Conservation (phyloP, 2,888 invertebrate species). For the Gasteruption jaculator region DNA sequence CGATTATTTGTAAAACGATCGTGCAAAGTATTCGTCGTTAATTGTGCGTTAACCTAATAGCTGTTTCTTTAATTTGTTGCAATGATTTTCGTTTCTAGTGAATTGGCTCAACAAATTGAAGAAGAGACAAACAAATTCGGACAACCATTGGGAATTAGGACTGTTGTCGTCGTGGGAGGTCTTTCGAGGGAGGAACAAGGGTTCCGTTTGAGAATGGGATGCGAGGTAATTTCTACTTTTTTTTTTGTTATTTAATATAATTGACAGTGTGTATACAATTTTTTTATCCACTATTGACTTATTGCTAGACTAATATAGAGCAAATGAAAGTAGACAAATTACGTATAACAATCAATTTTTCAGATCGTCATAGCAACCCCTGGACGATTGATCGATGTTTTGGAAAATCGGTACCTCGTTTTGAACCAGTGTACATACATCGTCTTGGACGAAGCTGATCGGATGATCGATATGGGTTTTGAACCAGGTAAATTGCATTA, state of each 20-base stretch:
- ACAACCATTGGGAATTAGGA: constrained; percentile 83
- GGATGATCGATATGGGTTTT: constrained; percentile 99
- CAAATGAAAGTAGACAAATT: no score
- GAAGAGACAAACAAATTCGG: constrained; percentile 99
- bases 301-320: no score
- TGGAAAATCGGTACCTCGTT: constrained; percentile 96
- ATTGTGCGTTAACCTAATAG: constrained; percentile 4
- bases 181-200: constrained; percentile 98
- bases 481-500: constrained; percentile 74
- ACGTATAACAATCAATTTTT: constrained; percentile 19
- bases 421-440: constrained; percentile 98
- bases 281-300: no score
- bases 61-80: constrained; percentile 4
- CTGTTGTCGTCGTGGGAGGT: constrained; percentile 97
- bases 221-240: constrained; percentile 62
- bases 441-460: constrained; percentile 92
- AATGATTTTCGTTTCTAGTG: constrained; percentile 54
- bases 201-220: constrained; percentile 90
- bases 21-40: no score
- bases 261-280: no score
- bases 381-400: constrained; percentile 96
- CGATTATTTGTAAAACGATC: no score
- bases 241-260: neutral
- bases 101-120: constrained; percentile 98
- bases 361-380: constrained; percentile 98